These are phyloP conservation scores for Cottoperca gobio DNA, from an alignment of 2,797 vertebrate genomes.

Conservation along the genomic window DNA sequence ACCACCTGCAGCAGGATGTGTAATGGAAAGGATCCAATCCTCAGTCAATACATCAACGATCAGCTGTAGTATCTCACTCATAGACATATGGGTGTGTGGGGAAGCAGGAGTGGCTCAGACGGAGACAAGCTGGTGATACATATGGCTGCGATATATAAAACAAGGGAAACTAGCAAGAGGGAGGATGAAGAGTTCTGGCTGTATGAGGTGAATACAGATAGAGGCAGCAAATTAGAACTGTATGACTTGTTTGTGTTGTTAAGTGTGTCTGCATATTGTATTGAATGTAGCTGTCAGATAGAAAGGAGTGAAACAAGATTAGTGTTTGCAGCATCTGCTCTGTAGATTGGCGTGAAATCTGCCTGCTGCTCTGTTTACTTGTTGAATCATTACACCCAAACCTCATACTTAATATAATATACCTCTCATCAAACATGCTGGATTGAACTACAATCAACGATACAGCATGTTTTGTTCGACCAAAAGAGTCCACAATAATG, in stretches of 20 bases:
- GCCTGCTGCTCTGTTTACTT: not conserved
- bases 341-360: constrained; percentile 1
- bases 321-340: constrained; percentile 11
- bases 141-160: constrained; percentile 21
- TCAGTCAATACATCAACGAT: constrained; percentile 41
- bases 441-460: not conserved
- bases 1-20: constrained; percentile 25
- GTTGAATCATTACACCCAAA: constrained; percentile 11
- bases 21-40: constrained; percentile 40
- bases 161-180: not conserved
- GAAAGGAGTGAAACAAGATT: constrained; percentile 5
- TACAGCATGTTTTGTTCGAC: not conserved
- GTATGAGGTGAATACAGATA: constrained; percentile 38
- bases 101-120: constrained; percentile 23
- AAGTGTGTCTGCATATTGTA: no score
- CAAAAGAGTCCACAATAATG: not conserved
- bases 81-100: constrained; percentile 18
- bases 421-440: not conserved
- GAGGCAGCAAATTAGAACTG: constrained; percentile 5
- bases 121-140: constrained; percentile 35
- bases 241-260: constrained; percentile 17
- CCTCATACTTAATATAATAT: not conserved
- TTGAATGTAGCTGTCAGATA: not conserved
- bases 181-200: not conserved
- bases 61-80: constrained; percentile 24